These are phyloP conservation scores for Sus cebifrons DNA, from an alignment of 2,797 vertebrate genomes.

Conservation along the genomic window DNA sequence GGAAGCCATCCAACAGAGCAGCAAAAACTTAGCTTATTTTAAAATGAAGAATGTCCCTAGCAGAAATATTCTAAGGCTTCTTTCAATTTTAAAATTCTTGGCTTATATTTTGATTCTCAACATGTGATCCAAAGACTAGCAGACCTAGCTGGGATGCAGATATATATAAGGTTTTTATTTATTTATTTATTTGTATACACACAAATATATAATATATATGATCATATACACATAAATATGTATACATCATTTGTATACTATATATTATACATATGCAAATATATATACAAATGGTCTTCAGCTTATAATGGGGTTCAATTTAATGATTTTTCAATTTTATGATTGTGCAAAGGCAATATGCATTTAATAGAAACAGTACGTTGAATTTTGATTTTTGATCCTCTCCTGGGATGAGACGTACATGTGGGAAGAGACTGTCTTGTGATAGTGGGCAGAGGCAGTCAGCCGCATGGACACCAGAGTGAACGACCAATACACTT, in stretches of 20 bases:
- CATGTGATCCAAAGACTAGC: not conserved
- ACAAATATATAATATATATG: not conserved
- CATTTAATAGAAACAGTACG: not conserved
- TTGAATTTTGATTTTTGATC: not conserved
- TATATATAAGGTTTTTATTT: not conserved
- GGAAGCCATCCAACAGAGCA: not conserved
- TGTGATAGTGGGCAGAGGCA: not conserved
- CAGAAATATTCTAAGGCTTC: not conserved
- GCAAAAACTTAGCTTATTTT: not conserved
- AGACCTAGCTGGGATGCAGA: not conserved
- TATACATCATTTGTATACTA: not conserved
- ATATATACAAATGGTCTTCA: not conserved
- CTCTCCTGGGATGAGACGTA: not conserved
- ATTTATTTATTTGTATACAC: not conserved
- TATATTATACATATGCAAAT: not conserved
- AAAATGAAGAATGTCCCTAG: not conserved
- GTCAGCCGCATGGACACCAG: not conserved
- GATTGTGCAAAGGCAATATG: not conserved
- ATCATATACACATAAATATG: not conserved
- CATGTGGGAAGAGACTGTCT: not conserved
- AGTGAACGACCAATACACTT: not conserved
- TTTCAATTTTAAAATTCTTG: not conserved
- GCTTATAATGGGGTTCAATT: not conserved
- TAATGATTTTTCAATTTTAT: not conserved
- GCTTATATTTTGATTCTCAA: not conserved